Conservation (phyloP, 2,113 vertebrate species). For the Meriones unguiculatus region DNA sequence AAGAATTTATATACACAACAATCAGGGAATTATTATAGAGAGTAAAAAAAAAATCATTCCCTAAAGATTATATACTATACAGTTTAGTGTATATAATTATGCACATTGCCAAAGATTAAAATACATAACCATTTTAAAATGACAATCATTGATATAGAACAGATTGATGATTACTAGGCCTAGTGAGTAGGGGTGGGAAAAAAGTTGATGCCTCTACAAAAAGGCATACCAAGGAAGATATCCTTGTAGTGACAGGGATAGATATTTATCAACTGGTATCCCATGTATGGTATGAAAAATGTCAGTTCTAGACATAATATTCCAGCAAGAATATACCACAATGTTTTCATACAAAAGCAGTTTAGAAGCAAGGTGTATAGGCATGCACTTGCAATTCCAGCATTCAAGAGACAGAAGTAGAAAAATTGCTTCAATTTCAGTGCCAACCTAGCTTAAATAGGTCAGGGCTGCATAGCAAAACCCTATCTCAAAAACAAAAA, state of each 20-base stretch:
- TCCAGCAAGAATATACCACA: background rate
- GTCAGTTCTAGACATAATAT: background rate
- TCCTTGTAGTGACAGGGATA: background rate
- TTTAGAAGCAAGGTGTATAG: background rate
- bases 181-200: background rate
- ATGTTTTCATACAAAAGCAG: background rate
- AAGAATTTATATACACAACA: background rate
- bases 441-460: background rate
- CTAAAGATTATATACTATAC: background rate
- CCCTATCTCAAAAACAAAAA: background rate
- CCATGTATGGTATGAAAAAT: background rate
- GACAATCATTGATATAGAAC: background rate
- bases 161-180: background rate
- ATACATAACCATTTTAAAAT: constrained; percentile 13
- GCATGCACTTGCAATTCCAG: too few relatives aligned
- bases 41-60: constrained; percentile 46
- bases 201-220: constrained; percentile 18
- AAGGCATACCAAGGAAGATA: constrained; percentile 1
- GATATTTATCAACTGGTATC: background rate
- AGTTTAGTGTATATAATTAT: background rate
- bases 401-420: background rate
- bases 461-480: background rate
- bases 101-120: background rate
- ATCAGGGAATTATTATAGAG: background rate
- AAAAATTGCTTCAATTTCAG: background rate